Conservation (phyloP, 2,888 invertebrate species). For the Calliopum simillimum region DNA sequence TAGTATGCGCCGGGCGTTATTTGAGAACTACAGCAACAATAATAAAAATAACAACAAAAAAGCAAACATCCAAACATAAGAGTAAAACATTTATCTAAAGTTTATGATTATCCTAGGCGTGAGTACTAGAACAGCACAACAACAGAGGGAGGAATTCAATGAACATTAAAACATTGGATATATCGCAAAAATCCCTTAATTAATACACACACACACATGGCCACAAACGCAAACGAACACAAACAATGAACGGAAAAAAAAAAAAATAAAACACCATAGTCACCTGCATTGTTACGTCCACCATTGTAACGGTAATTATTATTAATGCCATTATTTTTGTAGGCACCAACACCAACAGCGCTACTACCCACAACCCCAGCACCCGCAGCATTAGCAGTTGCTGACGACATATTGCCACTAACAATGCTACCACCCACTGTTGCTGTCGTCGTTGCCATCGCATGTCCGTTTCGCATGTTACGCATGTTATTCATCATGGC, state of each 20-base stretch:
- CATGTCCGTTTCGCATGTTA: constrained; percentile 54
- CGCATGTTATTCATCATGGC: constrained; percentile 50
- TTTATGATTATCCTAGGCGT: too few relatives aligned
- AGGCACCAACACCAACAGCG: constrained; percentile 46
- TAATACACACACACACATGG: background rate
- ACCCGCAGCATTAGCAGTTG: constrained; percentile 33
- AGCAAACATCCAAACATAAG: too few relatives aligned
- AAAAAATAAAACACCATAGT: constrained; percentile 22
- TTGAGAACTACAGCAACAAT: too few relatives aligned
- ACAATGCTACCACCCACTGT: constrained; percentile 41
- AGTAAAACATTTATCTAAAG: too few relatives aligned
- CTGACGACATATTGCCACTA: constrained; percentile 10
- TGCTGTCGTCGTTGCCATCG: constrained; percentile 27
- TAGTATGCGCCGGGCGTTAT: too few relatives aligned
- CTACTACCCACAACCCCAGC: constrained; percentile 38
- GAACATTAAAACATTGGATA: too few relatives aligned
- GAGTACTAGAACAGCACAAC: background rate
- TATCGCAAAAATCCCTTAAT: too few relatives aligned
- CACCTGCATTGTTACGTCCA: constrained; percentile 56
- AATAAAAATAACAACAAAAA: too few relatives aligned
- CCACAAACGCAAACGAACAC: constrained; percentile 9
- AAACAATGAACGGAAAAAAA: constrained; percentile 3
- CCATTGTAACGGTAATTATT: constrained; percentile 67
- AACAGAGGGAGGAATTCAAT: too few relatives aligned
- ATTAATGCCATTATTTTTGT: constrained; percentile 64